Conservation (phyloP, 2,113 vertebrate genomes). For the Saiga tatarica region DNA sequence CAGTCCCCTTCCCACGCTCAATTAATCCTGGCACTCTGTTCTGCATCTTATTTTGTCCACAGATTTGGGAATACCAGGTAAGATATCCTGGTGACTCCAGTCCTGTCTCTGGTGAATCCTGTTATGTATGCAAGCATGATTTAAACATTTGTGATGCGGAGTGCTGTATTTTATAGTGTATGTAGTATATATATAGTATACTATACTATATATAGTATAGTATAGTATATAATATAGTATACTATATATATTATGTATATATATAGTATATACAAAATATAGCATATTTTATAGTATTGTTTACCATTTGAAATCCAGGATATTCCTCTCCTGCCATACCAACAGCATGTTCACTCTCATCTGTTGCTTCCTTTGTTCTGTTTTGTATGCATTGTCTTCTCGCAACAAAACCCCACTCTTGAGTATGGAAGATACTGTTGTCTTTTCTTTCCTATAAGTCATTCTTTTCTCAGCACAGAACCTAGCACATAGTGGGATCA, state of each 20-base stretch:
- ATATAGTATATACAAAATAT: no score
- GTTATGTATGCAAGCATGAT: not conserved
- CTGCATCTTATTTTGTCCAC: not conserved
- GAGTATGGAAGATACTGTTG: not conserved
- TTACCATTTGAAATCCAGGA: not conserved
- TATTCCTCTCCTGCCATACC: not conserved
- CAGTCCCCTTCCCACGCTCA: not conserved
- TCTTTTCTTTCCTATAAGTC: not conserved
- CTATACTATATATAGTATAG: no score
- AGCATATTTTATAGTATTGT: no score
- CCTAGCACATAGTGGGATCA: not conserved
- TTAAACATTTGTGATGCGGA: not conserved
- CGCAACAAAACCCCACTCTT: not conserved
- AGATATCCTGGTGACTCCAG: not conserved
- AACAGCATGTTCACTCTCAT: not conserved
- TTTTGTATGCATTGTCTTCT: not conserved
- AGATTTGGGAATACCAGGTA: not conserved
- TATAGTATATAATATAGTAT: no score
- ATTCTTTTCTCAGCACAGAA: not conserved
- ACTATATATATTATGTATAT: no score
- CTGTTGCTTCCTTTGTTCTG: not conserved
- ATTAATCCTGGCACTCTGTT: not conserved
- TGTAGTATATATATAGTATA: no score
- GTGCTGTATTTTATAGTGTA: not conserved
- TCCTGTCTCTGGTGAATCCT: not conserved